Conservation (phyloP, 2,888 invertebrate genomes). For the Phortica magna region DNA sequence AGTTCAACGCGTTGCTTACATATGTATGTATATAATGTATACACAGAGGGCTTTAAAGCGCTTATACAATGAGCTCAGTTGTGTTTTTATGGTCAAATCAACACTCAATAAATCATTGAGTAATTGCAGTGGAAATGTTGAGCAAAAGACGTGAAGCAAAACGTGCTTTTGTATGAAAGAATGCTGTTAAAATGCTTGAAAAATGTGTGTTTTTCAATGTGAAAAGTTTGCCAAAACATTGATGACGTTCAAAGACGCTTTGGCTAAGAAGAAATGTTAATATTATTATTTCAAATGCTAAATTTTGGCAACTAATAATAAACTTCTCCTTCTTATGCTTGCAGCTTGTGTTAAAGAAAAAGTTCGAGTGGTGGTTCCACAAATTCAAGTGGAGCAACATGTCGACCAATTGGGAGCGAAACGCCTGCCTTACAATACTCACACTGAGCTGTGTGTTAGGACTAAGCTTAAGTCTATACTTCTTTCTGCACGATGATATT, state of each 20-base stretch:
- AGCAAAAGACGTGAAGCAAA: neutral
- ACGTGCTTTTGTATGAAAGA: neutral
- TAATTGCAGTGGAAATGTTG: constrained; percentile 4
- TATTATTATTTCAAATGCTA: neutral
- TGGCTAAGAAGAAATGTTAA: neutral
- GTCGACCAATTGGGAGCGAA: constrained; percentile 72
- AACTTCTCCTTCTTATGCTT: constrained; percentile 40
- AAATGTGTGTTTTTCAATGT: neutral
- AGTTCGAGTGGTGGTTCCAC: constrained; percentile 71
- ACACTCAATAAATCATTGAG: constrained; percentile 15
- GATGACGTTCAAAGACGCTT: too few relatives aligned
- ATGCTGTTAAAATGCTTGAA: neutral
- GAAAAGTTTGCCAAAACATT: neutral
- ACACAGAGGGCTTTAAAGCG: neutral
- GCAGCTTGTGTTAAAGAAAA: constrained; percentile 72
- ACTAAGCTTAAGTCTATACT: constrained; percentile 56
- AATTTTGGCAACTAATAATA: neutral
- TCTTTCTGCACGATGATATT: constrained; percentile 47
- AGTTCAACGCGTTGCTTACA: too few relatives aligned
- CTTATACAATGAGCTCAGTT: neutral
- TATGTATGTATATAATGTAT: too few relatives aligned
- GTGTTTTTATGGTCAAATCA: neutral
- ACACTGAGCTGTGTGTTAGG: constrained; percentile 38
- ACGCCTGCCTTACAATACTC: constrained; percentile 57
- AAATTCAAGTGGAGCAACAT: constrained; percentile 70